phyloP scores from a whole-genome alignment of 2,888 invertebrate genomes.

The Drosophila kambysellisi region DNA sequence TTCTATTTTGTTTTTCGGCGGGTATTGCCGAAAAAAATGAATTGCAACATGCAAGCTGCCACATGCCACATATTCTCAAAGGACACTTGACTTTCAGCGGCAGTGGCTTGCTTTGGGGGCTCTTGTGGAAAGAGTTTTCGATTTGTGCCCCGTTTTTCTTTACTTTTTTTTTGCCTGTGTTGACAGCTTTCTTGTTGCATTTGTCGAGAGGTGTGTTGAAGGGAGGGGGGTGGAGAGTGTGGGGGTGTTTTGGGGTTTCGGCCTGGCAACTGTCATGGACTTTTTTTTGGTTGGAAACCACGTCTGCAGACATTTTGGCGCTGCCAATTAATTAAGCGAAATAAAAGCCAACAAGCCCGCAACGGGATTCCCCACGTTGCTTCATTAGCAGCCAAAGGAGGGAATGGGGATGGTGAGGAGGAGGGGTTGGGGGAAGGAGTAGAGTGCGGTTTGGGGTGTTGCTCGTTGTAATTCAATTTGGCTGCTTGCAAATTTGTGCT shows the following conservation, averaged over 20 bases:
- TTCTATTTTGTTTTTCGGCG: constrained; percentile 31
- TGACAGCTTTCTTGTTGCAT: constrained; percentile 74
- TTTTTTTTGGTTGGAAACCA: constrained; percentile 34
- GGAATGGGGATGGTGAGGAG: no score
- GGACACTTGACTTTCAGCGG: constrained; percentile 81
- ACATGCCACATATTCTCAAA: constrained; percentile 75
- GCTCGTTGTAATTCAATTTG: constrained; percentile 74
- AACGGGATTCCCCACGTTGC: constrained; percentile 43
- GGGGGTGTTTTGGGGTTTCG: constrained; percentile 3
- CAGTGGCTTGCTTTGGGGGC: constrained; percentile 56
- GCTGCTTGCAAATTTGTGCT: constrained; percentile 73
- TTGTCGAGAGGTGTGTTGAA: constrained; percentile 14
- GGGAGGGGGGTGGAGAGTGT: background rate
- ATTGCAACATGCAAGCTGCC: constrained; percentile 68
- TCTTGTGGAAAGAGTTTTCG: constrained; percentile 8
- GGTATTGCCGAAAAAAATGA: constrained; percentile 69
- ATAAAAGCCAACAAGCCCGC: constrained; percentile 74
- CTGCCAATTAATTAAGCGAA: constrained; percentile 83
- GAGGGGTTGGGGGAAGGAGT: background rate
- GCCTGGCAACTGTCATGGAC: constrained; percentile 45
- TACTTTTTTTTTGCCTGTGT: constrained; percentile 43
- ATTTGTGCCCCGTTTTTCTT: constrained; percentile 5
- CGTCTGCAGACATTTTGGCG: constrained; percentile 62
- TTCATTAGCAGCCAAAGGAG: constrained; percentile 55
- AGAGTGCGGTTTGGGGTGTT: constrained; percentile 6